Evolutionary conservation across 2,113 vertebrate genomes (phyloP).

Genomic region (Pitta sordida): DNA sequence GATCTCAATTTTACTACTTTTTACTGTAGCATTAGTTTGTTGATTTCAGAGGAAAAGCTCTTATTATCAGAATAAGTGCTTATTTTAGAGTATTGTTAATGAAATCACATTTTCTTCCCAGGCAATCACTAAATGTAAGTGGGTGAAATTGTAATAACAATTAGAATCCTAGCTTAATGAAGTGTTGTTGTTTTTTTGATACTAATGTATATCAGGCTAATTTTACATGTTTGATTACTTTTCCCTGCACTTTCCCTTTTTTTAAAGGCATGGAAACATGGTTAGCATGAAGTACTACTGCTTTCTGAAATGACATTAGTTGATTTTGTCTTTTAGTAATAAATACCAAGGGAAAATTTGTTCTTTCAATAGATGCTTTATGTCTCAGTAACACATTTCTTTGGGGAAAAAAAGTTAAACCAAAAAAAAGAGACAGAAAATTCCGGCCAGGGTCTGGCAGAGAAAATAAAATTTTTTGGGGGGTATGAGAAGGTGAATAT

Average conservation of each 20-base stretch:
- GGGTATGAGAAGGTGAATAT: neutral
- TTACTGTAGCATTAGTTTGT: neutral
- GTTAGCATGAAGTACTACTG: neutral
- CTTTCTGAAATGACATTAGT: conserved; percentile 4
- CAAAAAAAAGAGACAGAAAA: neutral
- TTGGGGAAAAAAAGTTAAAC: neutral
- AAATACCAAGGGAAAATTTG: neutral
- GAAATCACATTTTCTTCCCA: neutral
- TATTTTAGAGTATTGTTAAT: neutral
- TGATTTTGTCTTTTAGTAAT: neutral
- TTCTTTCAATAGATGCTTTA: neutral
- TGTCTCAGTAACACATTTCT: neutral
- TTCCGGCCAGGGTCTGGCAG: neutral
- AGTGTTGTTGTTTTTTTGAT: neutral
- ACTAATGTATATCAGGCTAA: neutral
- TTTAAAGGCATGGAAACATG: neutral
- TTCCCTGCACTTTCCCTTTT: accelerated
- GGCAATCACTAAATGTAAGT: neutral
- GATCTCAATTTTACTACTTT: neutral
- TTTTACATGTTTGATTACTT: conserved; percentile 33
- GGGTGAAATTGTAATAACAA: neutral
- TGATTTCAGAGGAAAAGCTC: neutral
- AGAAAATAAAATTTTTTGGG: neutral
- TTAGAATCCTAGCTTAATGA: neutral
- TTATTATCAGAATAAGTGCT: neutral